Evolutionary conservation across 2,113 vertebrate genomes (phyloP).

Genomic region (Corythaeola cristata): DNA sequence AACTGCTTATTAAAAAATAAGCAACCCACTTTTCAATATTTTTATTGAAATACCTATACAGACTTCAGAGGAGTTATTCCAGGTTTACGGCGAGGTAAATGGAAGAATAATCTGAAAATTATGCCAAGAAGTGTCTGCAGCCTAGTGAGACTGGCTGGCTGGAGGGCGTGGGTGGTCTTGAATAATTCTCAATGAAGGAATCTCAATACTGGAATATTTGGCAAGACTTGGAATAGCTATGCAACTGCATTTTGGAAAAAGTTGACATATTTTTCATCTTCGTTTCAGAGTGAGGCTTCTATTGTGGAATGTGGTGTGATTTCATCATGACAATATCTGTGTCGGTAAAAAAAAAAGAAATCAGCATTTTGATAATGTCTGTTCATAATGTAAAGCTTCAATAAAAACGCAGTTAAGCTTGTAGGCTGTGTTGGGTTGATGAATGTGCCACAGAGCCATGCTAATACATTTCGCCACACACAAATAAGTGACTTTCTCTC

Average conservation of each 20-base stretch:
- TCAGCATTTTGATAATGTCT: not conserved
- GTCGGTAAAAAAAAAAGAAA: not conserved
- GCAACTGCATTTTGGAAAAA: slow-evolving; percentile 31
- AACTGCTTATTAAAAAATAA: not conserved
- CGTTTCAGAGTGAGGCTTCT: not conserved
- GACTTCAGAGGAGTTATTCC: not conserved
- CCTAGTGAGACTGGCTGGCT: not conserved
- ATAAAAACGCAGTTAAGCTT: not conserved
- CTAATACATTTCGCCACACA: not conserved
- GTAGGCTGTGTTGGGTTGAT: not conserved
- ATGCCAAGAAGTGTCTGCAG: not conserved
- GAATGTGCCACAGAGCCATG: not conserved
- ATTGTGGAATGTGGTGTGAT: not conserved
- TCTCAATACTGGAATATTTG: slow-evolving; percentile 36
- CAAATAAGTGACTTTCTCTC: not conserved
- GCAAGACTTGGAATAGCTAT: slow-evolving; percentile 14
- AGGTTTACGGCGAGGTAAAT: not conserved
- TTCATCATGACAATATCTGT: not conserved
- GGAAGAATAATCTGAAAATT: slow-evolving; percentile 12
- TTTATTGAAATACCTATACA: not conserved
- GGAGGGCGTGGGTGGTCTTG: slow-evolving; percentile 64
- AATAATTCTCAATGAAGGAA: slow-evolving; percentile 44
- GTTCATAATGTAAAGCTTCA: not conserved
- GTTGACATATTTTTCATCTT: not conserved
- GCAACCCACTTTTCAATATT: not conserved